Evolutionary conservation across 2,888 invertebrate species (phyloP).

Genomic region (Germaria angustata): DNA sequence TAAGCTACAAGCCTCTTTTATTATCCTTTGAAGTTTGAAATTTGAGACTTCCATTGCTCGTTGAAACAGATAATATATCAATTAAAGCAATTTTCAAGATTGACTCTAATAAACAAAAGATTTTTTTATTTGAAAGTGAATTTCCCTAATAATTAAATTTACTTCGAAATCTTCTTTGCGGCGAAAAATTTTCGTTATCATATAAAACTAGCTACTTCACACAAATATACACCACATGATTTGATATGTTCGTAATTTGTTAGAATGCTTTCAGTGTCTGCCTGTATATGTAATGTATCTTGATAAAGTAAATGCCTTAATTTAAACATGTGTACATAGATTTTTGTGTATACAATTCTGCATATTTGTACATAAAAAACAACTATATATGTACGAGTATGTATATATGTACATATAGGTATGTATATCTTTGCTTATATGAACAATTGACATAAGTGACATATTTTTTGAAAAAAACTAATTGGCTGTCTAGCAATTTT

Average conservation of each 20-base stretch:
- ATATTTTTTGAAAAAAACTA: neutral
- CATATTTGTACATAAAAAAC: neutral
- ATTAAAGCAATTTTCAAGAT: too few relatives aligned
- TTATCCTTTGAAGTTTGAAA: too few relatives aligned
- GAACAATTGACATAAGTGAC: neutral
- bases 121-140: neutral
- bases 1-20: too few relatives aligned
- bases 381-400: neutral
- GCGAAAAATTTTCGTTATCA: constrained; percentile 3
- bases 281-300: constrained; percentile 39
- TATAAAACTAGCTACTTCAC: constrained; percentile 33
- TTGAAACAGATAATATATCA: too few relatives aligned
- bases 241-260: constrained; percentile 11
- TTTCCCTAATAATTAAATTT: neutral
- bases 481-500: too few relatives aligned
- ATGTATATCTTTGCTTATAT: neutral
- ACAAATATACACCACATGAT: constrained; percentile 42
- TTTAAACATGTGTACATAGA: neutral
- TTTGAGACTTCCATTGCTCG: too few relatives aligned
- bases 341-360: neutral
- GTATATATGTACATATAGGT: too few relatives aligned
- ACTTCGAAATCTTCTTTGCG: neutral
- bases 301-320: constrained; percentile 33
- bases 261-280: constrained; percentile 56
- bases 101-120: too few relatives aligned